A percentile compares a stretch with the other conserved stretches of the same genome.
Evolutionary conservation across 2,113 vertebrate species (phyloP).

Genomic region (Zapornia atra): DNA sequence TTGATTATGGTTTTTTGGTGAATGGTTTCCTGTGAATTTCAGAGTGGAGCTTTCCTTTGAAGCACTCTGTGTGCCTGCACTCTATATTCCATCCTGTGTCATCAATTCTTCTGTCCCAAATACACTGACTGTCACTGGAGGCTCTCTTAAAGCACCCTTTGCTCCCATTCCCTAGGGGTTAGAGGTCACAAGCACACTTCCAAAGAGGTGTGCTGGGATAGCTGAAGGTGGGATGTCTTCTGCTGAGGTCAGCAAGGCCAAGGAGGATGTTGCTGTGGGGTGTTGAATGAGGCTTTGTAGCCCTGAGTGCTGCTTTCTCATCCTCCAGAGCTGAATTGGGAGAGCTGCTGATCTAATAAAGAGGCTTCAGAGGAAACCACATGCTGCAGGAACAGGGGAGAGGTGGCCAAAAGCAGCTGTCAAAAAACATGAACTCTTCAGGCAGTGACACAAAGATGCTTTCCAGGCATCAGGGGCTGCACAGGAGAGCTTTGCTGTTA

Average conservation of each 20-base stretch:
- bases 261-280: not conserved
- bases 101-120: not conserved
- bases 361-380: not conserved
- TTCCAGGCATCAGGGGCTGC: not conserved
- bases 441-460: not conserved
- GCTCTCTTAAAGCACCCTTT: fast-evolving
- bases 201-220: not conserved
- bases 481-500: not conserved
- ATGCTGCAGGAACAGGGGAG: not conserved
- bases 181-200: fast-evolving
- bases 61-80: not conserved
- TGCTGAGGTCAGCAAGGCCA: not conserved
- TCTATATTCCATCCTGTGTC: not conserved
- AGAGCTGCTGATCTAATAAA: not conserved
- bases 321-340: not conserved
- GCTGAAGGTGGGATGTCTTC: not conserved
- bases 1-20: not conserved
- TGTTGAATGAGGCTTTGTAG: fast-evolving
- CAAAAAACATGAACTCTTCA: not conserved
- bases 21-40: not conserved
- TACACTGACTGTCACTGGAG: not conserved
- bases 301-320: not conserved
- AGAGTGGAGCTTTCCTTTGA: not conserved
- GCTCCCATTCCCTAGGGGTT: fast-evolving
- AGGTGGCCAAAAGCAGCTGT: not conserved